phyloP scores from a whole-genome alignment of 2,888 invertebrate species.

The Plagiodera versicolora region DNA sequence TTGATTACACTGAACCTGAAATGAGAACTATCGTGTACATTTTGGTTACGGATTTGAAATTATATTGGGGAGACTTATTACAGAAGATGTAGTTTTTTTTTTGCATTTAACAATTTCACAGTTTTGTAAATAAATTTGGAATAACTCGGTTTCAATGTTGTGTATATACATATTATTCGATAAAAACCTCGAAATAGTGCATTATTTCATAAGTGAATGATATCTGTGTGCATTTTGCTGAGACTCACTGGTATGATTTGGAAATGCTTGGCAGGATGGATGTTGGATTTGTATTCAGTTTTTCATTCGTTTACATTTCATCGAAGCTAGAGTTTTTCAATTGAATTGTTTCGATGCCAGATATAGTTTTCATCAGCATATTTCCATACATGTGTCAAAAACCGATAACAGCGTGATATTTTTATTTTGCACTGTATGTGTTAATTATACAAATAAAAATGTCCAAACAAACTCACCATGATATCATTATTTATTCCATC shows the following conservation, averaged over 20 bases:
- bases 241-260: conserved; percentile 26
- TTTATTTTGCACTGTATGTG: conserved; percentile 33
- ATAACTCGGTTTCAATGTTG: conserved; percentile 31
- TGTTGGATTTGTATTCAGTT: conserved; percentile 15
- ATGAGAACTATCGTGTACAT: too few relatives aligned
- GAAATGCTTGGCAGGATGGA: conserved; percentile 2
- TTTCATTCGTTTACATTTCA: conserved; percentile 17
- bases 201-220: conserved; percentile 30
- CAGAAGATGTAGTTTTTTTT: conserved; percentile 19
- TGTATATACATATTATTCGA: conserved; percentile 28
- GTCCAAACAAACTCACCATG: conserved; percentile 17
- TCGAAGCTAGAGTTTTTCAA: conserved; percentile 16
- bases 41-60: too few relatives aligned
- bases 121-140: conserved; percentile 23
- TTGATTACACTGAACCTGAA: too few relatives aligned
- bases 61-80: not conserved
- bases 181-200: conserved; percentile 29
- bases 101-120: conserved; percentile 20
- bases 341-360: conserved; percentile 14
- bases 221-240: conserved; percentile 17
- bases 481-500: conserved; percentile 8
- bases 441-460: conserved; percentile 33
- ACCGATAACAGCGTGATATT: conserved; percentile 14
- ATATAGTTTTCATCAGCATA: conserved; percentile 16
- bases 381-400: conserved; percentile 29